Evolutionary conservation across 2,113 vertebrate genomes (phyloP).

Genomic region (Manacus vitellinus): DNA sequence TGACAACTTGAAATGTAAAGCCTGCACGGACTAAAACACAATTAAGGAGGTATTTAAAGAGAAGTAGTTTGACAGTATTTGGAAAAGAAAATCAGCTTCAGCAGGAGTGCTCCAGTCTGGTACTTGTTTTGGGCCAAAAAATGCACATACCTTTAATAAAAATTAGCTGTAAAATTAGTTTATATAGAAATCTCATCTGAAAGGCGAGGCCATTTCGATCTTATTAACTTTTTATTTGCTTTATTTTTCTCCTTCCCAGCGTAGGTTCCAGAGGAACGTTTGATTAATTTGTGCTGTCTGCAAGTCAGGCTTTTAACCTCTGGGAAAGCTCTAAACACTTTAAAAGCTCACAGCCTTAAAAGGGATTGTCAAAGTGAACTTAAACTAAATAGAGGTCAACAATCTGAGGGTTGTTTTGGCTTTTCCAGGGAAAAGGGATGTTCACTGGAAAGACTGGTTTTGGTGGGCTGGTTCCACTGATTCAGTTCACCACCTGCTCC

Average conservation of each 20-base stretch:
- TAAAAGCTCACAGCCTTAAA: conserved; percentile 32
- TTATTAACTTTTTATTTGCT: conserved; percentile 59
- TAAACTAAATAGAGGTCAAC: conserved; percentile 54
- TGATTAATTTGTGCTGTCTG: conserved; percentile 62
- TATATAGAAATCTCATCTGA: neutral
- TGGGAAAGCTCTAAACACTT: conserved; percentile 53
- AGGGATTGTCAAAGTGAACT: conserved; percentile 22
- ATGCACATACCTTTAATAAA: neutral
- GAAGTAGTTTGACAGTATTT: conserved; percentile 21
- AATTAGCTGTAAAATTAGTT: conserved; percentile 10
- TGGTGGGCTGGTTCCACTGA: neutral
- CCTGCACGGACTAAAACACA: neutral
- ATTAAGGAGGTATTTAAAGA: conserved; percentile 53
- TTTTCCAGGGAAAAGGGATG: neutral
- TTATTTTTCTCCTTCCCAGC: conserved; percentile 23
- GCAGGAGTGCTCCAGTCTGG: neutral
- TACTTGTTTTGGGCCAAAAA: neutral
- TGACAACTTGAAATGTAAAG: conserved; percentile 52
- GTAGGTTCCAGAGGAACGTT: conserved; percentile 23
- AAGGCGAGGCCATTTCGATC: neutral
- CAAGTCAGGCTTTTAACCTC: conserved; percentile 50
- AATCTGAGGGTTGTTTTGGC: conserved; percentile 33
- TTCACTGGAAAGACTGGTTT: neutral
- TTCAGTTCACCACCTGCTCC: neutral
- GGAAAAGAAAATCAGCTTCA: conserved; percentile 3